phyloP scores from a whole-genome alignment of 2,888 invertebrate species.

The Catocala fraxini region DNA sequence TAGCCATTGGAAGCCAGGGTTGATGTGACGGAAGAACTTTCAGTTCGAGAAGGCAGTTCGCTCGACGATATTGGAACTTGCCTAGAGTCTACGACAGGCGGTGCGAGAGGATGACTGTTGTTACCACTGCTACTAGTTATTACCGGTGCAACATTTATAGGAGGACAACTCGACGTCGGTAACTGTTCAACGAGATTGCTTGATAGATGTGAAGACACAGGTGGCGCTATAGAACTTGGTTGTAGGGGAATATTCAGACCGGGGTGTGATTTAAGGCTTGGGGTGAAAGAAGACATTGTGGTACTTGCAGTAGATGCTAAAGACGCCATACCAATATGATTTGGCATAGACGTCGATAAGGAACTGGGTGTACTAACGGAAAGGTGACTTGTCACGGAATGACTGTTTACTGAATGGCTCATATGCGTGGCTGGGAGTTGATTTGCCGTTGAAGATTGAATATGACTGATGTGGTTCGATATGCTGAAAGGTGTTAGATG shows the following conservation, averaged over 20 bases:
- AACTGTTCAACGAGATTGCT: slow-evolving; percentile 67
- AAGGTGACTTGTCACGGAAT: slow-evolving; percentile 75
- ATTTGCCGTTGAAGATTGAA: slow-evolving; percentile 80
- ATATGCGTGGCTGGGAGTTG: slow-evolving; percentile 75
- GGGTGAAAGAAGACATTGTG: slow-evolving; percentile 73
- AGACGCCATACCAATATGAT: slow-evolving; percentile 68
- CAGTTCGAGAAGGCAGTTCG: slow-evolving; percentile 83
- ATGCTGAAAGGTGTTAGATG: slow-evolving; percentile 80
- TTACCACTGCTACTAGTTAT: slow-evolving; percentile 68
- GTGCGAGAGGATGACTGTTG: slow-evolving; percentile 71
- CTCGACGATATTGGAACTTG: slow-evolving; percentile 74
- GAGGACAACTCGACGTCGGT: slow-evolving; percentile 60
- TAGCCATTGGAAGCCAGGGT: slow-evolving; percentile 89
- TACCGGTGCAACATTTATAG: slow-evolving; percentile 63
- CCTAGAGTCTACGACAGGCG: slow-evolving; percentile 76
- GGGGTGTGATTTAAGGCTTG: slow-evolving; percentile 72
- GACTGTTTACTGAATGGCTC: slow-evolving; percentile 73
- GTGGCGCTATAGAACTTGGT: slow-evolving; percentile 58
- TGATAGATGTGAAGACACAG: slow-evolving; percentile 66
- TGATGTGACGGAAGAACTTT: slow-evolving; percentile 84
- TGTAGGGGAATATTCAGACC: slow-evolving; percentile 66
- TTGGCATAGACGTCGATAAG: slow-evolving; percentile 66
- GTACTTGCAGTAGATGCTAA: slow-evolving; percentile 66
- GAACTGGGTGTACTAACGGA: slow-evolving; percentile 67
- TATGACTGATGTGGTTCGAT: slow-evolving; percentile 84